phyloP scores from a whole-genome alignment of 1,140 invertebrate genomes.

The Trichogramma pretiosum region DNA sequence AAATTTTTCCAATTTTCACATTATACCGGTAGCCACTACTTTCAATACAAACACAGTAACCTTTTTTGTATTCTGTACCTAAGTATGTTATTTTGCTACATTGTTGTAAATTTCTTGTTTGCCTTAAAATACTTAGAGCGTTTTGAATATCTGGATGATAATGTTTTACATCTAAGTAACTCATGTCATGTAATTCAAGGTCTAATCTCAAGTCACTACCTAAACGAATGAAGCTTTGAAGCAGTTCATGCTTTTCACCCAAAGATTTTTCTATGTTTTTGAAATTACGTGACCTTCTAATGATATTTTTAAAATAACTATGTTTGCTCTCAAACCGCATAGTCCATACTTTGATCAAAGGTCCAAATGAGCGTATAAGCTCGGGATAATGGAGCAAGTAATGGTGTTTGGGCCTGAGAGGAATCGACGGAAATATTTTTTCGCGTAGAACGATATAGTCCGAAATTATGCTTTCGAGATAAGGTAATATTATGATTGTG shows the following conservation, averaged over 20 bases:
- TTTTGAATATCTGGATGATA: constrained; percentile 16
- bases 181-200: constrained; percentile 8
- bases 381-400: constrained; percentile 14
- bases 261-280: constrained; percentile 17
- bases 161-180: constrained; percentile 5
- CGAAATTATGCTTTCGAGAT: constrained; percentile 11
- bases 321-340: constrained; percentile 20
- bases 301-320: constrained; percentile 14
- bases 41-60: not conserved
- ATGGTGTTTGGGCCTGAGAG: constrained; percentile 16
- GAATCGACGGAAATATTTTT: constrained; percentile 5
- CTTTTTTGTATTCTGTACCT: constrained; percentile 15
- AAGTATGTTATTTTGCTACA: constrained; percentile 14
- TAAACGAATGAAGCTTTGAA: constrained; percentile 15
- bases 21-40: constrained; percentile 10
- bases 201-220: constrained; percentile 15
- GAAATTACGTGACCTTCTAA: constrained; percentile 16
- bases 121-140: not conserved
- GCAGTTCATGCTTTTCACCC: constrained; percentile 17
- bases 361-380: constrained; percentile 16
- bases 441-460: constrained; percentile 11
- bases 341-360: constrained; percentile 18
- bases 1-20: constrained; percentile 13
- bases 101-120: constrained; percentile 2
- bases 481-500: constrained; percentile 12